These are phyloP conservation scores for Girardia tigrina DNA, from an alignment of 2,888 invertebrate genomes.

Conservation along the genomic window DNA sequence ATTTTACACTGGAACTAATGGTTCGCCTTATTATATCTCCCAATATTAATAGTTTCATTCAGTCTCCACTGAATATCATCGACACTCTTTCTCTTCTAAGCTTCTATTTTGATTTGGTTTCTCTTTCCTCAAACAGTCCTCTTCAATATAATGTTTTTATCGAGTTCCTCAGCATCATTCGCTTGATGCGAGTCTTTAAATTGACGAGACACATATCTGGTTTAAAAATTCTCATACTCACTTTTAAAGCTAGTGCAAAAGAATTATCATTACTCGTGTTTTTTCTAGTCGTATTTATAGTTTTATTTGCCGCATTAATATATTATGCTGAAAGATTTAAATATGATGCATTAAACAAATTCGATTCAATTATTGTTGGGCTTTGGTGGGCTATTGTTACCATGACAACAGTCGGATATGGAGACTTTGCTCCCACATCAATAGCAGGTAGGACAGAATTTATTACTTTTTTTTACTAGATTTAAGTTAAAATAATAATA, in stretches of 20 bases:
- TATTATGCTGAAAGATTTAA: slow-evolving; percentile 73
- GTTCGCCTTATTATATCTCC: slow-evolving; percentile 75
- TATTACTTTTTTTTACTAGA: too few species aligned
- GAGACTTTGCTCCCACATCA: slow-evolving; percentile 58
- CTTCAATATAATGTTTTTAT: slow-evolving; percentile 30
- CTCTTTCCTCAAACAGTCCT: background rate
- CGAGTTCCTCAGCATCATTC: slow-evolving; percentile 76
- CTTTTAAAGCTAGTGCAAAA: slow-evolving; percentile 85
- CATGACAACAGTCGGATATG: slow-evolving; percentile 85
- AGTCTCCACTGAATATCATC: slow-evolving; percentile 79
- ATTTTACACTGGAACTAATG: slow-evolving; percentile 83
- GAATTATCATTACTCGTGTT: slow-evolving; percentile 82
- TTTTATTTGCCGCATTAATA: slow-evolving; percentile 82
- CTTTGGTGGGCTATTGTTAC: slow-evolving; percentile 95
- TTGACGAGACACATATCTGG: slow-evolving; percentile 73
- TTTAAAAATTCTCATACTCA: slow-evolving; percentile 82
- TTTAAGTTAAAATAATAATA: too few species aligned
- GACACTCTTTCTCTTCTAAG: slow-evolving; percentile 53
- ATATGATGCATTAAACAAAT: slow-evolving; percentile 83
- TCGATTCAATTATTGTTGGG: slow-evolving; percentile 78
- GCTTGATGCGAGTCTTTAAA: slow-evolving; percentile 75
- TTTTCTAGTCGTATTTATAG: slow-evolving; percentile 81
- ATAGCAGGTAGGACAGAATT: slow-evolving; percentile 35
- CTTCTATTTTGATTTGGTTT: slow-evolving; percentile 37
- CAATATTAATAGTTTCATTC: slow-evolving; percentile 70